Evolutionary conservation across 2,888 invertebrate species (phyloP).

Genomic region (Drosophila paucipuncta): DNA sequence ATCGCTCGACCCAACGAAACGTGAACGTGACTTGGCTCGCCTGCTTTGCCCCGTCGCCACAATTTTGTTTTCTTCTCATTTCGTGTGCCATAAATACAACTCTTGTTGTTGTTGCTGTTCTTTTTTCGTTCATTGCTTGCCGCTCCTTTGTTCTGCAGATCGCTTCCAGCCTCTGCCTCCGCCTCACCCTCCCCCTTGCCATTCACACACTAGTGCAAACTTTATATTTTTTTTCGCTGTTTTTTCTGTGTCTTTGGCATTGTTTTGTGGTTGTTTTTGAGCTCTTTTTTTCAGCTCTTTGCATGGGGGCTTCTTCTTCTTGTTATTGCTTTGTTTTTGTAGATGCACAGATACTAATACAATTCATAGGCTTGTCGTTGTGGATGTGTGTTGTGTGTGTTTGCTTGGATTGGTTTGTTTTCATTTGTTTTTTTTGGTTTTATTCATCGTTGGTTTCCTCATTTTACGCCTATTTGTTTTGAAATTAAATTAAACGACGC

Average conservation of each 20-base stretch:
- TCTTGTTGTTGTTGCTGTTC: slow-evolving; percentile 25
- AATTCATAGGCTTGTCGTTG: slow-evolving; percentile 40
- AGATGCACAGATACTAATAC: slow-evolving; percentile 52
- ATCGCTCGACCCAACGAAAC: slow-evolving; percentile 62
- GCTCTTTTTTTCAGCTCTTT: slow-evolving; percentile 33
- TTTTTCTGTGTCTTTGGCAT: slow-evolving; percentile 47
- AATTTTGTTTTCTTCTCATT: slow-evolving; percentile 19
- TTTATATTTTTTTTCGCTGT: slow-evolving; percentile 23
- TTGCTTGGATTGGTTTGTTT: slow-evolving; percentile 23
- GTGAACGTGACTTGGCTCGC: slow-evolving; percentile 71
- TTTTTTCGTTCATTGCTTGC: slow-evolving; percentile 39
- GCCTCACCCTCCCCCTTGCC: background rate
- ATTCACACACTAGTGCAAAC: slow-evolving; percentile 38
- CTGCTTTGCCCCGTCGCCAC: slow-evolving; percentile 51
- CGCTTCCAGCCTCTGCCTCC: slow-evolving; percentile 38
- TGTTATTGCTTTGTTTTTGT: slow-evolving; percentile 44
- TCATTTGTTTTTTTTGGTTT: slow-evolving; percentile 51
- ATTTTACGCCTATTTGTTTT: slow-evolving; percentile 79
- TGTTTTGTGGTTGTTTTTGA: slow-evolving; percentile 23
- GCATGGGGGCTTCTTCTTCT: slow-evolving; percentile 53
- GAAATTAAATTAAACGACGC: slow-evolving; percentile 77
- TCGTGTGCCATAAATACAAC: slow-evolving; percentile 53
- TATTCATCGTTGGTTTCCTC: slow-evolving; percentile 75
- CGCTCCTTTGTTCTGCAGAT: slow-evolving; percentile 60
- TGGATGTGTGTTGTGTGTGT: slow-evolving; percentile 23